A percentile compares a stretch with the other conserved stretches of the same genome.
Evolutionary conservation across 2,888 invertebrate species (phyloP).

Genomic region (Drosophila subquinaria): DNA sequence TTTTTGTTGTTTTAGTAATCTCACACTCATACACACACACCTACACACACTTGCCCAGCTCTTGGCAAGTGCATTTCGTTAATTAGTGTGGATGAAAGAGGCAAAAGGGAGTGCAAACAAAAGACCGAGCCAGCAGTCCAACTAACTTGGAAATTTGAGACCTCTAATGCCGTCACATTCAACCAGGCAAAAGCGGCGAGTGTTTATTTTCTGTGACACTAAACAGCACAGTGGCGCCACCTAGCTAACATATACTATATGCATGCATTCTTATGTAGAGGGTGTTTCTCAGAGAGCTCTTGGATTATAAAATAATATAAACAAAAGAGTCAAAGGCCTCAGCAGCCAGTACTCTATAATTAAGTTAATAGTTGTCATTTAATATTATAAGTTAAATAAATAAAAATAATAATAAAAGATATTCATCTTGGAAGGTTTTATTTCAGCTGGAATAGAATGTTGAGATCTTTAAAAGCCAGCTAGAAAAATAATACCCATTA

Average conservation of each 20-base stretch:
- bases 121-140: conserved; percentile 29
- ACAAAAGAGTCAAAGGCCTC: too few species aligned
- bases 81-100: conserved; percentile 67
- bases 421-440: not conserved
- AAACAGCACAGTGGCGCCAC: conserved; percentile 45
- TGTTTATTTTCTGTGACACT: conserved; percentile 28
- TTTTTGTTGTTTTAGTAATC: conserved; percentile 44
- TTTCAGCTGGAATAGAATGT: not conserved
- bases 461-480: not conserved
- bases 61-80: conserved; percentile 77
- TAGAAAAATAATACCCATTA: too few species aligned
- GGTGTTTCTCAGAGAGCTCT: conserved; percentile 8
- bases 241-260: conserved; percentile 15
- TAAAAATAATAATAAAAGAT: not conserved
- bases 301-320: not conserved
- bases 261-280: not conserved
- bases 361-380: too few species aligned
- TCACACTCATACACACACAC: conserved; percentile 32
- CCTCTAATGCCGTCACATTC: conserved; percentile 33
- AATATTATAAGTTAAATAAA: too few species aligned
- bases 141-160: conserved; percentile 56
- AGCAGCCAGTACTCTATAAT: too few species aligned
- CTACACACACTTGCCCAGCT: conserved; percentile 16
- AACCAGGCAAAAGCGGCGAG: conserved; percentile 15
- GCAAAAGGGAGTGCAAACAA: conserved; percentile 43